Evolutionary conservation across 2,113 vertebrate genomes (phyloP).

Genomic region (Syngnathus floridae): DNA sequence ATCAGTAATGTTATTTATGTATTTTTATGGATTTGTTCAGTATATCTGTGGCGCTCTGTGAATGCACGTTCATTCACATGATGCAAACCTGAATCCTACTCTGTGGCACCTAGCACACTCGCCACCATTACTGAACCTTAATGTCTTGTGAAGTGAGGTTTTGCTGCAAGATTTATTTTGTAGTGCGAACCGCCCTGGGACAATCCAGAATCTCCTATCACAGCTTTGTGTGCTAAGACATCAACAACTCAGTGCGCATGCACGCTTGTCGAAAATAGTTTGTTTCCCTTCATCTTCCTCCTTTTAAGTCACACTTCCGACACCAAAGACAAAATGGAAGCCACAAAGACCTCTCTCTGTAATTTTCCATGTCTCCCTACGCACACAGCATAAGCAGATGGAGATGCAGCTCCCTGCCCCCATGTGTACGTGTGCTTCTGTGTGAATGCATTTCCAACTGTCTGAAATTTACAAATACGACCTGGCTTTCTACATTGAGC

Average conservation of each 20-base stretch:
- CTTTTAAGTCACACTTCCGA: constrained; percentile 51
- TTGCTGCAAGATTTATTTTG: constrained; percentile 5
- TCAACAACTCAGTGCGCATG: constrained; percentile 24
- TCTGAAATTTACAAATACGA: not conserved
- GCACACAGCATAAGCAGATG: constrained; percentile 56
- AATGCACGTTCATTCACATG: constrained; percentile 2
- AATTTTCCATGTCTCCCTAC: constrained; percentile 59
- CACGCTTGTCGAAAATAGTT: constrained; percentile 53
- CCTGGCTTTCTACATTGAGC: constrained; percentile 12
- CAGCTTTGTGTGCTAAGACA: constrained; percentile 2
- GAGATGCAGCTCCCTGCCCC: constrained; percentile 44
- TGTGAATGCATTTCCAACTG: constrained; percentile 24
- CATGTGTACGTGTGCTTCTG: constrained; percentile 23
- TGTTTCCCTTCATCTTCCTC: constrained; percentile 46
- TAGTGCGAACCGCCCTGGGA: constrained; percentile 18
- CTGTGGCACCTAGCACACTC: constrained; percentile 7
- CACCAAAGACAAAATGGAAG: constrained; percentile 56
- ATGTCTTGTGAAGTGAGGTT: constrained; percentile 2
- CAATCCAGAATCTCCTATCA: constrained; percentile 6
- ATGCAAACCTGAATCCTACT: constrained; percentile 10
- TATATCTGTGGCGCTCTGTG: not conserved
- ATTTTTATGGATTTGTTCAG: not conserved
- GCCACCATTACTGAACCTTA: not conserved
- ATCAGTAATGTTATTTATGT: constrained; percentile 33
- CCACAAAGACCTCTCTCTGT: constrained; percentile 53